Evolutionary conservation across 2,797 vertebrate genomes (phyloP).

Genomic region (Scarus forsteni): DNA sequence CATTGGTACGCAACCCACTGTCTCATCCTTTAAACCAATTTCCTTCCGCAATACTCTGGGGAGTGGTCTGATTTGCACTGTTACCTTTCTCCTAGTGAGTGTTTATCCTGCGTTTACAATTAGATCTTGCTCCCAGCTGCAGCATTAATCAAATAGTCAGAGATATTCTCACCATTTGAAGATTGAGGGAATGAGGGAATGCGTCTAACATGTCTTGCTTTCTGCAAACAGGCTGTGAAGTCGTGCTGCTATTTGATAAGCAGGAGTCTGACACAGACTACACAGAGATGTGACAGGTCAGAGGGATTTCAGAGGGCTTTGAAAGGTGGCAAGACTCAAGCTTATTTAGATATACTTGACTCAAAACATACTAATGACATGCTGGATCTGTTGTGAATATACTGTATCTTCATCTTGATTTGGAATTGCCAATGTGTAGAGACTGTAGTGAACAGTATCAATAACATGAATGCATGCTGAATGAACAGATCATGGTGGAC

Average conservation of each 20-base stretch:
- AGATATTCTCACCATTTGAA: constrained; percentile 66
- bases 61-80: constrained; percentile 77
- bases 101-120: constrained; percentile 85
- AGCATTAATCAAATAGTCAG: constrained; percentile 80
- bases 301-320: constrained; percentile 34
- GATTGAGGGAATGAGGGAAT: constrained; percentile 65
- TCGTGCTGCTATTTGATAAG: constrained; percentile 42
- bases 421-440: constrained; percentile 1
- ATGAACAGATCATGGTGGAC: too few species aligned
- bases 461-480: too few species aligned
- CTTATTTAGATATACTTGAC: constrained; percentile 23
- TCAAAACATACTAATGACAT: constrained; percentile 19
- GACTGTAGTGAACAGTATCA: not conserved
- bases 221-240: constrained; percentile 57
- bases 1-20: constrained; percentile 71
- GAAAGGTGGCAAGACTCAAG: constrained; percentile 24
- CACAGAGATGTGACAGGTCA: constrained; percentile 46
- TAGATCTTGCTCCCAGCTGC: constrained; percentile 76
- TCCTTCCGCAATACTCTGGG: constrained; percentile 72
- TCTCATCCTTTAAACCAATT: constrained; percentile 82
- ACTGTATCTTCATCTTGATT: constrained; percentile 8
- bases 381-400: constrained; percentile 19
- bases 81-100: constrained; percentile 76
- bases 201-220: constrained; percentile 56
- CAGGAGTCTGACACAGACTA: constrained; percentile 39